Evolutionary conservation across 64 coral and sea anemone species (phyloP).

Genomic region (Stylophora pistillata): DNA sequence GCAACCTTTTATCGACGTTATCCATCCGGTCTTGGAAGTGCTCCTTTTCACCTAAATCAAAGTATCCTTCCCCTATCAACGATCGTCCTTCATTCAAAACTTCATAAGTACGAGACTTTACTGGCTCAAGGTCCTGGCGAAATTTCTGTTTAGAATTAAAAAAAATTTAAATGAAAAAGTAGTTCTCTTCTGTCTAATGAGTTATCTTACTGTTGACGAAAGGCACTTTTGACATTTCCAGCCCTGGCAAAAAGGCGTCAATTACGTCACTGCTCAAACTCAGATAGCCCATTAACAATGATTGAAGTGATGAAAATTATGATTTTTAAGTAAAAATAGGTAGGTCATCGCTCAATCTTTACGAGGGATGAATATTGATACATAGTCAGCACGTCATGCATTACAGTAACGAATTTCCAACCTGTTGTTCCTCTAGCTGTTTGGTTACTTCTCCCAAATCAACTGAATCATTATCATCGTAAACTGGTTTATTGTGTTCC

Average conservation of each 20-base stretch:
- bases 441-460: constrained; percentile 18
- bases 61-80: constrained; percentile 58
- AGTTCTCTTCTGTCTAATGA: too few species aligned
- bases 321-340: too few species aligned
- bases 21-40: constrained; percentile 66
- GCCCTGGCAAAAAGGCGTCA: not conserved
- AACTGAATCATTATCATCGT: constrained; percentile 44
- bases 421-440: constrained; percentile 44
- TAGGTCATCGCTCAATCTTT: too few species aligned
- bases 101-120: constrained; percentile 47
- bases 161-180: too few species aligned
- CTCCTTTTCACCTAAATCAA: constrained; percentile 66
- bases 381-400: too few species aligned
- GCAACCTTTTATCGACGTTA: constrained; percentile 58
- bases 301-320: too few species aligned
- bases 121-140: constrained; percentile 36
- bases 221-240: too few species aligned
- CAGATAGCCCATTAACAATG: too few species aligned
- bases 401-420: not conserved
- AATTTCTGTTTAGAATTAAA: constrained; percentile 58
- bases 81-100: constrained; percentile 55
- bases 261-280: too few species aligned
- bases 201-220: too few species aligned
- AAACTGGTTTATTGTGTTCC: constrained; percentile 9
- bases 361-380: too few species aligned